Base-by-base conservation (phyloP, 2,113 vertebrate genomes). In the Tragelaphus buxtoni region DNA sequence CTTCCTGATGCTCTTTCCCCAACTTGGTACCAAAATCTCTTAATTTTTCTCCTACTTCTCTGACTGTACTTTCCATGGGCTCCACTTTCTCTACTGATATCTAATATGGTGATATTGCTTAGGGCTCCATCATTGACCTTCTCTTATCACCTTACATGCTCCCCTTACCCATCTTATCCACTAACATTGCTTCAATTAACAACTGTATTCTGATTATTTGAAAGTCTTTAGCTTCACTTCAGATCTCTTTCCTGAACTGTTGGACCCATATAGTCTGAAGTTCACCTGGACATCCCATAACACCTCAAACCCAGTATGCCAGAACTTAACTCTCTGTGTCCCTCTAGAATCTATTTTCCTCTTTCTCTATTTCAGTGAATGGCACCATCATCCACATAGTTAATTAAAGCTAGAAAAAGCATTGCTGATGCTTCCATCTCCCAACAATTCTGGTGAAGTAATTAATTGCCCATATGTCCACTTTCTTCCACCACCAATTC, bases 191-290 rank as follows among this genome's bases (percentile, higher is more conserved):
- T 53, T 86, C 79, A 60, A 3, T 42, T 53, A 87, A 81, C 53
- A 65, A 51, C 11, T 45, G 7, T 12, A 32, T 16, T 83, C 18
- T 32, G 30, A 87, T 79, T 7, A 72, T 77, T 95, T 94, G 24
- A 92, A 96, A 95, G 51, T 55, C 16, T 88, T 93, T 79, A 72
- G 82, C 74, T 95, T 74, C 16, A 96, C 89, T 53, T 95, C 39
- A 79, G 14, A 92, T 74, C 17, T 42, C 58, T 89, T 58, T 83
- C 80, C 51, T 90, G 42, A 82, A 55, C 24, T 93, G 18, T 63
- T 63, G 84, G 65, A 90, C 16, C n/a, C 55, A 63, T 22, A 49
- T 22, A 51, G 18, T 80, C 63, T 90, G 26, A 96, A 80, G 55
- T 87, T 90, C n/a, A 87, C 30, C 60, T 90, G 47, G 42, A 87